Conservation (phyloP, 2,888 invertebrate genomes). For the Ophioninae sp. region DNA sequence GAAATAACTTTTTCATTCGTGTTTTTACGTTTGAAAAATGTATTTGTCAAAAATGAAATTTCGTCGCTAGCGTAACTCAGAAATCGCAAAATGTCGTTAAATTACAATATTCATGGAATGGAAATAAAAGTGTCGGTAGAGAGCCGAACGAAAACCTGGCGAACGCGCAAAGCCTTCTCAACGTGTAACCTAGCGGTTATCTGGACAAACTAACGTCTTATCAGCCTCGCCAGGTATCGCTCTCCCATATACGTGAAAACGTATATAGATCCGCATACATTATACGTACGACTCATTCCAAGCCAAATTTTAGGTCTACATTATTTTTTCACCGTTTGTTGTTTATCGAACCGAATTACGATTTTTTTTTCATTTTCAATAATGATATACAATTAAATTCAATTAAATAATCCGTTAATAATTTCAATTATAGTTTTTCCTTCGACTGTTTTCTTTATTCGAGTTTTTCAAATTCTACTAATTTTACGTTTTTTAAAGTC, state of each 20-base stretch:
- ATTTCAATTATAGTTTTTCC: too few species aligned
- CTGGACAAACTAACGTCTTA: constrained; percentile 70
- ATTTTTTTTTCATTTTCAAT: too few species aligned
- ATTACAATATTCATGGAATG: constrained; percentile 20
- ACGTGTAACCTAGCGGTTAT: constrained; percentile 66
- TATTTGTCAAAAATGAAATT: too few species aligned
- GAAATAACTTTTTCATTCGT: too few species aligned
- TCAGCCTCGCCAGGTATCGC: constrained; percentile 70
- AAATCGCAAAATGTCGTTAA: not conserved
- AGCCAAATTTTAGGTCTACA: not conserved
- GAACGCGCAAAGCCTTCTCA: constrained; percentile 43
- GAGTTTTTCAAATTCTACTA: not conserved
- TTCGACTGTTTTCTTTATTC: too few species aligned
- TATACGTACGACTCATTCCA: constrained; percentile 18
- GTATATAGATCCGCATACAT: constrained; percentile 1
- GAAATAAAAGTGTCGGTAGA: constrained; percentile 3
- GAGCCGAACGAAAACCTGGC: constrained; percentile 32
- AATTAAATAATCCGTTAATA: too few species aligned
- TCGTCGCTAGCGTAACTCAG: not conserved
- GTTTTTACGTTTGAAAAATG: too few species aligned
- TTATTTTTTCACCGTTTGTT: not conserved
- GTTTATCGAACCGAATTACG: too few species aligned
- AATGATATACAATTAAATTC: too few species aligned
- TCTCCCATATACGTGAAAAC: constrained; percentile 27
- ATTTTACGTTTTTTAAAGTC: not conserved